Evolutionary conservation across 2,113 vertebrate genomes (phyloP), one percentile per base, ranked within the genome.

Genomic region (Clinocottus analis): DNA sequence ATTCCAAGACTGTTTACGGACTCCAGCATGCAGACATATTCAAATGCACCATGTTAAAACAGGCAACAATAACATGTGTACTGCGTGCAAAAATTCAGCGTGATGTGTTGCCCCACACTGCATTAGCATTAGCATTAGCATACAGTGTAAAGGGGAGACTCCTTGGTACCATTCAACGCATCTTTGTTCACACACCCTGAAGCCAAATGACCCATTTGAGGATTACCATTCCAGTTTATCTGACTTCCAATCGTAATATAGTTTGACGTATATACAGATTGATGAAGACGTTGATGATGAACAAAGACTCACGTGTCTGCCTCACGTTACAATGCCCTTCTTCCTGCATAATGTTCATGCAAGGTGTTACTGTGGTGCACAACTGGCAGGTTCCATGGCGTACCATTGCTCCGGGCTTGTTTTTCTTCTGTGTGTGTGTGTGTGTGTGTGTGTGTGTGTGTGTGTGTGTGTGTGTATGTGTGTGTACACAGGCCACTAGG

Each of bases 401-500:
- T 72, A 62, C 69, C 55, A 65, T 47, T 73, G 82, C 87, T 83
- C 4, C 0, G 9, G 83, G 85, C 78, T 76, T 86, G 65, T 73
- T 80, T 85, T 79, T 51, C 55, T 41, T 62, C 31, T 63, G 64
- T 81, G 41, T 74, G 23, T 73, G n/a, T 61, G 39, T 55, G 71
- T 62, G 35, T 55, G 35, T 61, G 69, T 81, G 59, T 80, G 64
- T 82, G 35, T 82, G 77, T 85, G 72, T 78, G 75, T 56, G 71
- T 63, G 58, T 37, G 71, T 62, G 35, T 55, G 35, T 61, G 69
- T 81, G 59, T 80, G 64, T 82, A 31, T 82, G 77, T 85, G 72
- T 78, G 75, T 56, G 71, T 63, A 55, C 33, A 51, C 53, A 84
- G 83, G 75, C 83, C 70, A 90, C 79, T 86, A 85, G 87, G 89